Evolutionary conservation across 1,140 invertebrate genomes (phyloP).

Genomic region (Heterodera carotae): DNA sequence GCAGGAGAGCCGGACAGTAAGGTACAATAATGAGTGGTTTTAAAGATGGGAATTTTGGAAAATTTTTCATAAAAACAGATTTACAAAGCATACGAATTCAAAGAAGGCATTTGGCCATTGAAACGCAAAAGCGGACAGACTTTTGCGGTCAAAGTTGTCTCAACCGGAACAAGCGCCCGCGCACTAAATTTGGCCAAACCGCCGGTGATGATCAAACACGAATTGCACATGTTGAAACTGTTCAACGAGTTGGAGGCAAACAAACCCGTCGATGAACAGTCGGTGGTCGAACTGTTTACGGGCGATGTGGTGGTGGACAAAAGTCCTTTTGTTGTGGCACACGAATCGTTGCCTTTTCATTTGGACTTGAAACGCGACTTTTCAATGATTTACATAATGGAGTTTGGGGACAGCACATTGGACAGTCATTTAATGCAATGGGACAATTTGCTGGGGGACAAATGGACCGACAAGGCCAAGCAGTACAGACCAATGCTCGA

Average conservation of each 20-base stretch:
- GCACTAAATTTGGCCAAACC: conserved; percentile 8
- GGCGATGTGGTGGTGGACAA: not conserved
- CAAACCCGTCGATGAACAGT: not conserved
- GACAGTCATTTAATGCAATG: not conserved
- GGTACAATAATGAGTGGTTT: not conserved
- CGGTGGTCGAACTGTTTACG: not conserved
- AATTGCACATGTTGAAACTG: not conserved
- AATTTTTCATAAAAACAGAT: too few relatives aligned
- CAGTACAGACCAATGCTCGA: not conserved
- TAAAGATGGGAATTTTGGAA: too few relatives aligned
- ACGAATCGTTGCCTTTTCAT: not conserved
- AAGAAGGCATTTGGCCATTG: not conserved
- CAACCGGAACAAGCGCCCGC: not conserved
- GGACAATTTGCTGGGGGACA: not conserved
- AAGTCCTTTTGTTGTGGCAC: not conserved
- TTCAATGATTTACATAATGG: conserved; percentile 1
- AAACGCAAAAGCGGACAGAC: not conserved
- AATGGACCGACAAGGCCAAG: not conserved
- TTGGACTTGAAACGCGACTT: not conserved
- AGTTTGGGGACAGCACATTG: conserved; percentile 1
- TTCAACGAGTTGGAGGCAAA: conserved; percentile 3
- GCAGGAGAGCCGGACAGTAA: conserved; percentile 1
- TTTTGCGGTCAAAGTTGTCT: not conserved
- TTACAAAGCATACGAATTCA: not conserved
- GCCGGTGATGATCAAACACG: conserved; percentile 1